Percentiles rank a stretch among this genome's conserved stretches.
These are phyloP conservation scores for Euglossa dilemma DNA, from an alignment of 1,140 invertebrate species.

Conservation along the genomic window DNA sequence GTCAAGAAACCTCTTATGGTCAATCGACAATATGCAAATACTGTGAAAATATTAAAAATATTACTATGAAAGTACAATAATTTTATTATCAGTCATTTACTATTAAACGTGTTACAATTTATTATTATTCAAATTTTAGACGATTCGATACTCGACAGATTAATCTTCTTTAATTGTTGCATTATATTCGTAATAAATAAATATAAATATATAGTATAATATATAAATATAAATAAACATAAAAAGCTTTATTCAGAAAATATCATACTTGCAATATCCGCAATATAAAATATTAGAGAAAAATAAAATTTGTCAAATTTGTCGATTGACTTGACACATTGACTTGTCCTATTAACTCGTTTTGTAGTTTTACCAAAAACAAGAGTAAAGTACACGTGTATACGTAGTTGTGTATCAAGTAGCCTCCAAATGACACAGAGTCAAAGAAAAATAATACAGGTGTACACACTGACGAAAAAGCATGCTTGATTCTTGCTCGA, in stretches of 20 bases:
- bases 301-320: not conserved
- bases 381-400: not conserved
- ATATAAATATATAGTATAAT: too few species aligned
- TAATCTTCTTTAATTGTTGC: too few species aligned
- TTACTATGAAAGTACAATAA: too few species aligned
- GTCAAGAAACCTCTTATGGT: not conserved
- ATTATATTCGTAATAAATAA: too few species aligned
- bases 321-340: not conserved
- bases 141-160: too few species aligned
- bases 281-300: not conserved
- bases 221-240: too few species aligned
- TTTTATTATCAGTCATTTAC: too few species aligned
- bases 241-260: too few species aligned
- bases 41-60: too few species aligned
- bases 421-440: slow-evolving; percentile 23
- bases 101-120: too few species aligned
- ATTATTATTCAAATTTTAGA: too few species aligned
- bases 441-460: slow-evolving; percentile 1
- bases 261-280: too few species aligned
- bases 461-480: slow-evolving; percentile 19
- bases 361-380: not conserved
- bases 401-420: slow-evolving; percentile 1
- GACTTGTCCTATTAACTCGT: not conserved
- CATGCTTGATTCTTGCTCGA: slow-evolving; percentile 77
- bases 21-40: slow-evolving; percentile 14